Percentiles rank a stretch among this genome's conserved stretches.
These are phyloP conservation scores for Dendrocincla fuliginosa DNA, from an alignment of 2,797 vertebrate genomes.

Conservation along the genomic window DNA sequence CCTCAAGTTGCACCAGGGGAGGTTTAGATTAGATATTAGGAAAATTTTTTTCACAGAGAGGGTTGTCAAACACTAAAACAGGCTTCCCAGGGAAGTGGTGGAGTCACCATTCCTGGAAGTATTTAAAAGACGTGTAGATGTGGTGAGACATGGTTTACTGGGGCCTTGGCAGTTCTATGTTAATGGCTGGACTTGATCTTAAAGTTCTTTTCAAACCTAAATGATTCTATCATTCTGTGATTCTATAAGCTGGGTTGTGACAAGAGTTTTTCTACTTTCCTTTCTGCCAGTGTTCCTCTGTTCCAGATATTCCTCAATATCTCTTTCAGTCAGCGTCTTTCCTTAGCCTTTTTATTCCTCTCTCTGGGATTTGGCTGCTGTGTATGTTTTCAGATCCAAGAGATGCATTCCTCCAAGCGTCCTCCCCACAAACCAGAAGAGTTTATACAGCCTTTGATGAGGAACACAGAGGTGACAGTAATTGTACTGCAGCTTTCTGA, in stretches of 20 bases:
- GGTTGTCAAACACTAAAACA: background rate
- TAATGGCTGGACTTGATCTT: background rate
- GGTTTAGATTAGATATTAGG: background rate
- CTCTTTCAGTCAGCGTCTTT: background rate
- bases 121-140: background rate
- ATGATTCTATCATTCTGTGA: background rate
- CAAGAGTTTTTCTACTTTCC: background rate
- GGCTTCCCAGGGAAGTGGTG: background rate
- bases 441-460: background rate
- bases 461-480: background rate
- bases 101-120: background rate
- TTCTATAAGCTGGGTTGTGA: background rate
- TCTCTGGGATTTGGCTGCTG: background rate
- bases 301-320: background rate
- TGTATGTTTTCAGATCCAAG: background rate
- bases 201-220: background rate
- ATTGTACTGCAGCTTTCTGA: background rate
- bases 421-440: background rate
- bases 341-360: background rate
- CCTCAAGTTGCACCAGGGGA: background rate
- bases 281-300: background rate
- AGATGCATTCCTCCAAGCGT: background rate
- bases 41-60: background rate
- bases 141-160: background rate
- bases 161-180: background rate